Percentiles rank a stretch among this genome's conserved stretches.
Evolutionary conservation across 1,140 invertebrate species (phyloP).

Genomic region (Hycleus cichorii): DNA sequence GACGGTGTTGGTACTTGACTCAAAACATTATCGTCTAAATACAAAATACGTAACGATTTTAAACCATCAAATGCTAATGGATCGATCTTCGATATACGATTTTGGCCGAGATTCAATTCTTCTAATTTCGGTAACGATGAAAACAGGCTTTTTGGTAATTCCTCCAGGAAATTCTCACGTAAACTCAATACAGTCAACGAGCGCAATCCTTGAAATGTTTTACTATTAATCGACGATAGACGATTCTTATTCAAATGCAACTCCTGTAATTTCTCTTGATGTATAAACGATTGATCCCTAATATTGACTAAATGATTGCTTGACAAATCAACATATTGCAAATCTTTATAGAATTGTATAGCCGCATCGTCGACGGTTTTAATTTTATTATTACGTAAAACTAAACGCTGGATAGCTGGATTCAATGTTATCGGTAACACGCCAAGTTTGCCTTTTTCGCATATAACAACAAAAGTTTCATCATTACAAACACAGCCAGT

Average conservation of each 20-base stretch:
- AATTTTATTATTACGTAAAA: constrained; percentile 77
- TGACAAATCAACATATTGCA: constrained; percentile 76
- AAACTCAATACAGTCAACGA: constrained; percentile 72
- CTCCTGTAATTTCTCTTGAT: constrained; percentile 71
- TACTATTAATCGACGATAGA: constrained; percentile 68
- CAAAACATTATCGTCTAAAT: constrained; percentile 79
- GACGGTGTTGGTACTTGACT: constrained; percentile 64
- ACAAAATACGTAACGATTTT: constrained; percentile 64
- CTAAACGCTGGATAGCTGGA: constrained; percentile 75
- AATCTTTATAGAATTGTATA: constrained; percentile 78
- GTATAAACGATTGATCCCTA: constrained; percentile 66
- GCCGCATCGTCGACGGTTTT: constrained; percentile 72
- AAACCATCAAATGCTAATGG: constrained; percentile 71
- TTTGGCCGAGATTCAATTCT: constrained; percentile 80
- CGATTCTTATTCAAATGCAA: constrained; percentile 79
- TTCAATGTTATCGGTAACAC: constrained; percentile 86
- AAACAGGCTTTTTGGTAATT: constrained; percentile 68
- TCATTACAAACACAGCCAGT: constrained; percentile 79
- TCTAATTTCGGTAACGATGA: constrained; percentile 65
- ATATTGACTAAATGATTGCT: constrained; percentile 75
- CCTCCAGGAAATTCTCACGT: constrained; percentile 73
- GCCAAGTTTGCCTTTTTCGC: constrained; percentile 75
- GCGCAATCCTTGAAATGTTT: constrained; percentile 69
- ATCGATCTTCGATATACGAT: constrained; percentile 74
- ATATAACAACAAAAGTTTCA: constrained; percentile 77